phyloP scores from a whole-genome alignment of 2,888 invertebrate species.

The Melolontha melolontha region DNA sequence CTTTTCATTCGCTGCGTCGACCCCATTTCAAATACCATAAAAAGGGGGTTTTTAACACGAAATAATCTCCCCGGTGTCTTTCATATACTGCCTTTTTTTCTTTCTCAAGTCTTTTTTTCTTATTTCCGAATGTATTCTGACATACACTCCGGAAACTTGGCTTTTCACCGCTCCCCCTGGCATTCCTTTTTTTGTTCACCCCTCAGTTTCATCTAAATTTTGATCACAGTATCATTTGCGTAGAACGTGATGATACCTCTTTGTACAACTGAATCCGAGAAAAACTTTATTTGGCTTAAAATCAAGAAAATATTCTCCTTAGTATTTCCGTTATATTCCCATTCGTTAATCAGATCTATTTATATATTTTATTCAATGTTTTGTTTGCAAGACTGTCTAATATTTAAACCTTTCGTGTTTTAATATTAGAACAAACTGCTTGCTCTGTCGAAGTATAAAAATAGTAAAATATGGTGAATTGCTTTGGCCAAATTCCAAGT shows the following conservation, averaged over 20 bases:
- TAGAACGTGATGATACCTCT: not conserved
- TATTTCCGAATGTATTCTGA: not conserved
- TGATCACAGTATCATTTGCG: constrained; percentile 9
- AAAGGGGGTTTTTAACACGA: constrained; percentile 1
- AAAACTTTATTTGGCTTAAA: too few species aligned
- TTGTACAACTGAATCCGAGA: too few species aligned
- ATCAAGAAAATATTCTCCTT: too few species aligned
- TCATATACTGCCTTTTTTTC: not conserved
- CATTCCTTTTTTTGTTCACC: not conserved
- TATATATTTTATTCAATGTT: too few species aligned
- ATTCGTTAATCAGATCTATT: too few species aligned
- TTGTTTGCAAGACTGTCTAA: too few species aligned
- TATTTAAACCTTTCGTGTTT: too few species aligned
- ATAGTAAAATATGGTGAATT: too few species aligned
- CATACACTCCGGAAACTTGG: not conserved
- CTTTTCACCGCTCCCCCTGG: not conserved
- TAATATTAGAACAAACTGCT: too few species aligned
- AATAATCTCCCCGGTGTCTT: constrained; percentile 4
- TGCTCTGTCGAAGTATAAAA: too few species aligned
- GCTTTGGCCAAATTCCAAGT: too few species aligned
- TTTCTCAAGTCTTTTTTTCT: not conserved
- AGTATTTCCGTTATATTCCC: too few species aligned
- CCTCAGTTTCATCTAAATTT: not conserved
- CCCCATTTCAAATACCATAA: constrained; percentile 6
- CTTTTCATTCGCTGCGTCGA: constrained; percentile 7